Evolutionary conservation across 2,888 invertebrate genomes (phyloP).

Genomic region (Cephus spinipes): DNA sequence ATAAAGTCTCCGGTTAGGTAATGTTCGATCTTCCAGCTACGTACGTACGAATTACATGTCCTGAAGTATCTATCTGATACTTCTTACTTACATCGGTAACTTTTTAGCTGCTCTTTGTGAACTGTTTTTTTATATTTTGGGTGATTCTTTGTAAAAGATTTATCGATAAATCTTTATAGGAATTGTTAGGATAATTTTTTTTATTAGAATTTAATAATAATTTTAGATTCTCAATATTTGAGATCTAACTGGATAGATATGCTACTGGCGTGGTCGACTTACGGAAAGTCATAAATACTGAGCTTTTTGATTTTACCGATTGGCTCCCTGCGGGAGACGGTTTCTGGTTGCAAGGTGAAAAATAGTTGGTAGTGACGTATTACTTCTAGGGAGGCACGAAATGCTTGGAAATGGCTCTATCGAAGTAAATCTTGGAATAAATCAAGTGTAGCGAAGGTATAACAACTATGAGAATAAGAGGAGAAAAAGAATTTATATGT

Average conservation of each 20-base stretch:
- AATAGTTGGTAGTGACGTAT: neutral
- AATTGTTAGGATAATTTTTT: too few relatives aligned
- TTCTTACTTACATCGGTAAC: neutral
- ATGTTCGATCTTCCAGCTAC: slow-evolving; percentile 1
- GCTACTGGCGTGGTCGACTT: neutral
- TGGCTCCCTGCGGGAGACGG: neutral
- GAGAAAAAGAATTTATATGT: neutral
- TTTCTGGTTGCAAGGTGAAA: neutral
- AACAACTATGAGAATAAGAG: neutral
- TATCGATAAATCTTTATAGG: neutral
- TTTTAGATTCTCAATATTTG: neutral
- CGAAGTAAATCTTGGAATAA: slow-evolving; percentile 33
- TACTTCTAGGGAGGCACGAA: neutral
- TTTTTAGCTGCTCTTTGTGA: neutral
- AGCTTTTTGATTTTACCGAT: neutral
- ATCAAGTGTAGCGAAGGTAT: slow-evolving; percentile 20
- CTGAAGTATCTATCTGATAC: neutral
- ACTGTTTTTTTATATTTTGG: neutral
- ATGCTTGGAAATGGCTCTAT: slow-evolving; percentile 35
- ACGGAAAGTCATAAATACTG: neutral
- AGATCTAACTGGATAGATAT: neutral
- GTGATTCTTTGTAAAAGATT: neutral
- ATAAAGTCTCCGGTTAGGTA: slow-evolving; percentile 44
- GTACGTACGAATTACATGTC: slow-evolving; percentile 3
- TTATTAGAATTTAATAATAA: neutral